A percentile compares a stretch with the other conserved stretches of the same genome.
phyloP scores from a whole-genome alignment of 2,888 invertebrate genomes.

The Diarsia dahlii region DNA sequence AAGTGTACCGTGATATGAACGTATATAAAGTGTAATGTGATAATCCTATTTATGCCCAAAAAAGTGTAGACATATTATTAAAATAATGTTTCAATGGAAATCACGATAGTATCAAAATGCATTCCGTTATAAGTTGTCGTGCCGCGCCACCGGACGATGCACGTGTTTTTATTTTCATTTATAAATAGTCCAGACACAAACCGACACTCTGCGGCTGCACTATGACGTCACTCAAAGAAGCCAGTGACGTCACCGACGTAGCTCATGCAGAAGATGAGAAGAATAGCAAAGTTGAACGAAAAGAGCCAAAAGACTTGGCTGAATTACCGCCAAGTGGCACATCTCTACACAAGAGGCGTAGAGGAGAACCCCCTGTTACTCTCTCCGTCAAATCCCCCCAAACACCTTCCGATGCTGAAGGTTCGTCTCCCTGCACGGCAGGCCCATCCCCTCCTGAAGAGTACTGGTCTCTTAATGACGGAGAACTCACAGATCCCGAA shows the following conservation, averaged over 20 bases:
- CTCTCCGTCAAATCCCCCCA: slow-evolving; percentile 83
- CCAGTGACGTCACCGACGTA: slow-evolving; percentile 78
- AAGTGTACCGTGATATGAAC: slow-evolving; percentile 52
- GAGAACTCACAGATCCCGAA: slow-evolving; percentile 79
- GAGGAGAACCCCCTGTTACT: slow-evolving; percentile 85
- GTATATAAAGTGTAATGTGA: slow-evolving; percentile 58
- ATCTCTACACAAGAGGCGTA: slow-evolving; percentile 85
- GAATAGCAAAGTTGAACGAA: slow-evolving; percentile 63
- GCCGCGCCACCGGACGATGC: slow-evolving; percentile 73
- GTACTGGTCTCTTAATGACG: slow-evolving; percentile 77
- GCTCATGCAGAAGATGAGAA: slow-evolving; percentile 66
- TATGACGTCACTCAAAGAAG: slow-evolving; percentile 83
- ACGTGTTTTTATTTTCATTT: slow-evolving; percentile 85
- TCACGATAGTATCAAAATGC: slow-evolving; percentile 75
- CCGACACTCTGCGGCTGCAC: slow-evolving; percentile 69
- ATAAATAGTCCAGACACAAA: slow-evolving; percentile 83
- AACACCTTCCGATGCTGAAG: slow-evolving; percentile 85
- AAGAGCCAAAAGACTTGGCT: slow-evolving; percentile 76
- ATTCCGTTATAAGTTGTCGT: slow-evolving; percentile 82
- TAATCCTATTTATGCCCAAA: slow-evolving; percentile 43
- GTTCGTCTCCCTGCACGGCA: slow-evolving; percentile 86
- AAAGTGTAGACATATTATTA: slow-evolving; percentile 42
- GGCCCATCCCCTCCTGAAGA: slow-evolving; percentile 83
- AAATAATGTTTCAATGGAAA: slow-evolving; percentile 57
- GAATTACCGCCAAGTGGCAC: slow-evolving; percentile 86